Conservation (phyloP, 2,797 vertebrate species). For the Takifugu rubripes region DNA sequence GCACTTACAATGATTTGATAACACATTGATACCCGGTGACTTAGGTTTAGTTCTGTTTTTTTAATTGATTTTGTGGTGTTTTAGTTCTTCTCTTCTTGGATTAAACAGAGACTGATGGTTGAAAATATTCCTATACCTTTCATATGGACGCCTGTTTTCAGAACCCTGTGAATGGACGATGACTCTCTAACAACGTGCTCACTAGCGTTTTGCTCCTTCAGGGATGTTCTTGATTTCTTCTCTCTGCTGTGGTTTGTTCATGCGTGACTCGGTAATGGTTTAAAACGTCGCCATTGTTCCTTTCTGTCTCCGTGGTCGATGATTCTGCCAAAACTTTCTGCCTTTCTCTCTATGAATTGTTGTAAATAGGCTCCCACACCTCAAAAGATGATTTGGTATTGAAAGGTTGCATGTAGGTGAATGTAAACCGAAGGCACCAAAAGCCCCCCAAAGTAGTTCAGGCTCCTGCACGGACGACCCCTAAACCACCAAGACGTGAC, state of each 20-base stretch:
- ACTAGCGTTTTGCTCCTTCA: constrained; percentile 58
- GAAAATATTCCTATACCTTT: neutral
- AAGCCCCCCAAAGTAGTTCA: constrained; percentile 23
- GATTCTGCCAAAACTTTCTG: constrained; percentile 60
- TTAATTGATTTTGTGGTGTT: constrained; percentile 23
- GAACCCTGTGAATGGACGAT: constrained; percentile 35
- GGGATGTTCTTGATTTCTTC: constrained; percentile 51
- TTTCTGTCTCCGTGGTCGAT: constrained; percentile 25
- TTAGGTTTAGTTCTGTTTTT: constrained; percentile 41
- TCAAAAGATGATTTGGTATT: constrained; percentile 39
- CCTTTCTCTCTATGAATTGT: constrained; percentile 54
- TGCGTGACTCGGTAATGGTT: constrained; percentile 39
- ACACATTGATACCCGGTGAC: constrained; percentile 27
- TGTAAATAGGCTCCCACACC: constrained; percentile 66
- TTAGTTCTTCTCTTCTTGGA: constrained; percentile 28
- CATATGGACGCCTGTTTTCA: neutral
- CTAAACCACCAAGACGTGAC: constrained; percentile 26
- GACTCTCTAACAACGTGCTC: constrained; percentile 17
- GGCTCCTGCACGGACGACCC: constrained; percentile 32
- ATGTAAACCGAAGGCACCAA: constrained; percentile 63
- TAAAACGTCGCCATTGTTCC: constrained; percentile 32
- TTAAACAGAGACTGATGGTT: constrained; percentile 4
- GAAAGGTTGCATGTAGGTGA: constrained; percentile 67
- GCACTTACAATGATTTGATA: constrained; percentile 57
- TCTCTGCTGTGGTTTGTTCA: constrained; percentile 42